These are phyloP conservation scores for Tipula confusa DNA, from an alignment of 2,888 invertebrate genomes.

Conservation along the genomic window DNA sequence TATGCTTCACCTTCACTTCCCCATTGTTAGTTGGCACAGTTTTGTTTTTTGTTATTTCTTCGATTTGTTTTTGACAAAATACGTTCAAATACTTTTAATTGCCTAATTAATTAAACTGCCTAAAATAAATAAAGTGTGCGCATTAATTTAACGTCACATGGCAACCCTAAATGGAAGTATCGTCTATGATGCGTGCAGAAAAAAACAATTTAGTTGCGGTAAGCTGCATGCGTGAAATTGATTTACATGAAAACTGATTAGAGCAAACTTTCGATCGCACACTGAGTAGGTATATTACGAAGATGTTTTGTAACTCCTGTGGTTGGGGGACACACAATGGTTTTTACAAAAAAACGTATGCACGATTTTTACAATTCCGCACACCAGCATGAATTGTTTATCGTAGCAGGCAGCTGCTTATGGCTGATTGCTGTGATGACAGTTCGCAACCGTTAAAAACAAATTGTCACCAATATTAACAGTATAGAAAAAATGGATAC, in stretches of 20 bases:
- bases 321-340: too few relatives aligned
- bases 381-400: too few relatives aligned
- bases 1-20: not conserved
- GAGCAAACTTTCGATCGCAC: not conserved
- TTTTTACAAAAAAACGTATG: too few relatives aligned
- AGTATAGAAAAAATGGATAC: too few relatives aligned
- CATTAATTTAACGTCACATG: not conserved
- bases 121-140: not conserved
- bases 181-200: not conserved
- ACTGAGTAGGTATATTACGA: too few relatives aligned
- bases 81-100: not conserved
- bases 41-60: not conserved
- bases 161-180: not conserved
- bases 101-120: not conserved
- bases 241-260: not conserved
- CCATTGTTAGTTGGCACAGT: not conserved
- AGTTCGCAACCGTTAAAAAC: too few relatives aligned
- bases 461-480: too few relatives aligned
- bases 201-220: not conserved
- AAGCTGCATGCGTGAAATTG: not conserved
- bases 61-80: not conserved
- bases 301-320: too few relatives aligned
- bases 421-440: too few relatives aligned
- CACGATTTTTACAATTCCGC: too few relatives aligned
- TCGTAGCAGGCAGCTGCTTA: too few relatives aligned